These are phyloP conservation scores for Gasterosteus nipponicus DNA, from an alignment of 2,113 vertebrate genomes.

Conservation along the genomic window DNA sequence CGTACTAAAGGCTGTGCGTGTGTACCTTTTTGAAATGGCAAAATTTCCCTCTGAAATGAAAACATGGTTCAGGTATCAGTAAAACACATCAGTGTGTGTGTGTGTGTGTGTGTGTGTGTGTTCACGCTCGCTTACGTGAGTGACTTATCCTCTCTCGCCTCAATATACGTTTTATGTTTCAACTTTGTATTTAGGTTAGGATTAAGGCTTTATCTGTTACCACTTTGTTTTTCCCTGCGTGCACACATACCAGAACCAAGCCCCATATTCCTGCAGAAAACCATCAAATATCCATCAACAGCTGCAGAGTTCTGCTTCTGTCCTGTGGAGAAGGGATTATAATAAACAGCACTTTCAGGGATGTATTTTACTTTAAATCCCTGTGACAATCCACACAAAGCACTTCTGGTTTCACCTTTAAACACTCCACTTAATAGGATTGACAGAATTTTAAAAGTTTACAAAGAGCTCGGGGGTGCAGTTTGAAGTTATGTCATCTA, in stretches of 20 bases:
- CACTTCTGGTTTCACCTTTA: too few relatives aligned
- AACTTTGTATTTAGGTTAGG: neutral
- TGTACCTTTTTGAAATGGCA: too few relatives aligned
- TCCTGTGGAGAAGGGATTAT: neutral
- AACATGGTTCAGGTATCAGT: neutral
- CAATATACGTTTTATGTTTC: neutral
- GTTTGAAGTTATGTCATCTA: too few relatives aligned
- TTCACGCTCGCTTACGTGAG: neutral
- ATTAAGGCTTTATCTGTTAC: neutral
- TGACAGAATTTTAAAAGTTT: too few relatives aligned
- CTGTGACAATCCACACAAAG: too few relatives aligned
- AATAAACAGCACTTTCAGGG: neutral
- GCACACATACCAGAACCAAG: neutral
- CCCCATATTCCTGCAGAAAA: neutral
- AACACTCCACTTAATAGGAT: too few relatives aligned
- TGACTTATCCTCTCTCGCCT: neutral
- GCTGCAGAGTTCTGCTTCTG: neutral
- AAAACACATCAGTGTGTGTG: too few relatives aligned
- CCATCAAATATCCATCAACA: neutral
- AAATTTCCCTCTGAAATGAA: neutral
- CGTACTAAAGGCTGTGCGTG: neutral
- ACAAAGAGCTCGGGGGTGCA: too few relatives aligned
- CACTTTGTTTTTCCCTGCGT: neutral
- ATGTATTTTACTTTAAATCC: conserved; percentile 1
- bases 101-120: neutral